A percentile compares a stretch with the other conserved stretches of the same genome.
These are phyloP conservation scores for Xenus cinereus DNA, from an alignment of 2,113 vertebrate genomes.

Conservation along the genomic window DNA sequence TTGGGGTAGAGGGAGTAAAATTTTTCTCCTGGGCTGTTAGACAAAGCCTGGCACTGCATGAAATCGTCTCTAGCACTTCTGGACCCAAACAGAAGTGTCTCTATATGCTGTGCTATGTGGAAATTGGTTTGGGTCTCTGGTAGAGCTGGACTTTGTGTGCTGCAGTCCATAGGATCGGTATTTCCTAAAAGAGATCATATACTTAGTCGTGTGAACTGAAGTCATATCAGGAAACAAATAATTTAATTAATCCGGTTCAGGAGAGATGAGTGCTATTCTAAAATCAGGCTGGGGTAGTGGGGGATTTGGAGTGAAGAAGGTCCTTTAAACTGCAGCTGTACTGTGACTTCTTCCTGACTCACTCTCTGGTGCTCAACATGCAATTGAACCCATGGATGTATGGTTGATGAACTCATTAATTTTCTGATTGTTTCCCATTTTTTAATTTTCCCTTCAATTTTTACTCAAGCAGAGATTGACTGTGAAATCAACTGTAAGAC, in stretches of 20 bases:
- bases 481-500: conserved; percentile 24
- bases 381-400: not conserved
- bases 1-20: not conserved
- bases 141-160: not conserved
- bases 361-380: not conserved
- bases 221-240: not conserved
- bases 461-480: not conserved
- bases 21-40: not conserved
- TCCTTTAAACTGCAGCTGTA: not conserved
- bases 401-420: not conserved
- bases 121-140: not conserved
- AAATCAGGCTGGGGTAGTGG: not conserved
- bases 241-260: not conserved
- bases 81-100: not conserved
- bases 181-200: not conserved
- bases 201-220: not conserved
- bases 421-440: not conserved
- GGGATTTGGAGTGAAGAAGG: not conserved
- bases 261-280: not conserved
- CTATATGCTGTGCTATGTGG: no score
- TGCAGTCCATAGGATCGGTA: not conserved
- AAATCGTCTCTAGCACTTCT: not conserved
- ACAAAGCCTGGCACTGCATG: not conserved
- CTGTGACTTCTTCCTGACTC: not conserved
- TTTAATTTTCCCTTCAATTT: not conserved